phyloP scores from a whole-genome alignment of 2,797 vertebrate genomes.

The Champsocephalus esox region DNA sequence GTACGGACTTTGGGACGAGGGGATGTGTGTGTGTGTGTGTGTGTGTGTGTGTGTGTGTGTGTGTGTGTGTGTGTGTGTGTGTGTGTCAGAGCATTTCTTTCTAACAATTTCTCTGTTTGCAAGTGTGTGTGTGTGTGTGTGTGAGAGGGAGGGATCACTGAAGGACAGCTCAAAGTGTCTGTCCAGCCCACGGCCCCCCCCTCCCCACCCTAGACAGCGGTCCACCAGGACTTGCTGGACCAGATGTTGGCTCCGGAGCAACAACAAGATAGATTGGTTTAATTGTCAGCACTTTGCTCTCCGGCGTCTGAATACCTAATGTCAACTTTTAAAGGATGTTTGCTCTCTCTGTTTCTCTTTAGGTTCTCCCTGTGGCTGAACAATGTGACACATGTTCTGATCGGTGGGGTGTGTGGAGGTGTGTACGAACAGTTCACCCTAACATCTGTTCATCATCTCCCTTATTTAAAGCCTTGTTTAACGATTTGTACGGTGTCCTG shows the following conservation, averaged over 20 bases:
- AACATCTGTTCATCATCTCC: constrained; percentile 70
- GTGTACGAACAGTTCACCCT: constrained; percentile 46
- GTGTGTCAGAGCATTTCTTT: constrained; percentile 29
- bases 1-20: constrained; percentile 81
- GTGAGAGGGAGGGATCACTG: constrained; percentile 81
- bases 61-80: constrained; percentile 37
- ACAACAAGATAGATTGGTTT: constrained; percentile 98
- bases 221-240: constrained; percentile 93
- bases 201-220: constrained; percentile 77
- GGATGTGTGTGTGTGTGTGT: constrained; percentile 35
- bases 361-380: constrained; percentile 41
- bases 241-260: constrained; percentile 95
- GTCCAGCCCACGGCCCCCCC: constrained; percentile 53
- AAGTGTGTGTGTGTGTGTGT: constrained; percentile 19
- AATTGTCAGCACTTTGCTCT: constrained; percentile 94
- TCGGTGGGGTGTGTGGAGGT: constrained; percentile 51
- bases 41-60: constrained; percentile 34
- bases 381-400: constrained; percentile 58
- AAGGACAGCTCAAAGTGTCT: constrained; percentile 95
- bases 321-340: constrained; percentile 95
- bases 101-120: constrained; percentile 37
- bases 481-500: constrained; percentile 30
- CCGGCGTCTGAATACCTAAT: constrained; percentile 95
- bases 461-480: constrained; percentile 31
- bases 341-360: constrained; percentile 57